A percentile compares a stretch with the other conserved stretches of the same genome.
Conservation (phyloP, 1,140 invertebrate species). For the Drosophila erecta region DNA sequence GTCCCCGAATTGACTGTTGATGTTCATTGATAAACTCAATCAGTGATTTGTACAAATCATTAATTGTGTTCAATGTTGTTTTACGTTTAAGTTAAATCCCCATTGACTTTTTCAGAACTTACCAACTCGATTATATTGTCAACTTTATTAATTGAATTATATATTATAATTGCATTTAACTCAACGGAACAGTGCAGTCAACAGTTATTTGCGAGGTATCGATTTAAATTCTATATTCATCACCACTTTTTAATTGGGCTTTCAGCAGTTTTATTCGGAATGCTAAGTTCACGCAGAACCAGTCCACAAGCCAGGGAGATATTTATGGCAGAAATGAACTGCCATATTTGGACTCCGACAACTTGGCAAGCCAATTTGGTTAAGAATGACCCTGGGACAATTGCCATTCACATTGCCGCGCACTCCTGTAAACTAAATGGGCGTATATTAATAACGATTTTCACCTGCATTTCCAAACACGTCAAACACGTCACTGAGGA, state of each 20-base stretch:
- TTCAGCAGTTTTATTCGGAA: constrained; percentile 37
- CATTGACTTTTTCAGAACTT: constrained; percentile 49
- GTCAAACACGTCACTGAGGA: constrained; percentile 4
- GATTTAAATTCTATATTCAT: constrained; percentile 27
- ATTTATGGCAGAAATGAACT: constrained; percentile 33
- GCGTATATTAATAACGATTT: constrained; percentile 46
- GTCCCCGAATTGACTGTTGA: constrained; percentile 52
- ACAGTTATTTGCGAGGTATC: neutral
- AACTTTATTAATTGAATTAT: constrained; percentile 78
- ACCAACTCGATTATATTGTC: constrained; percentile 48
- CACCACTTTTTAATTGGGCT: constrained; percentile 5
- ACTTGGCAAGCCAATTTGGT: constrained; percentile 2
- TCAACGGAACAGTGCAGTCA: neutral
- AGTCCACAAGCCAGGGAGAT: constrained; percentile 17
- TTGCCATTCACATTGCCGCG: constrained; percentile 28
- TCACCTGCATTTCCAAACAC: neutral
- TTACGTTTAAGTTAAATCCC: constrained; percentile 73
- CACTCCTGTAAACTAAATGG: constrained; percentile 42
- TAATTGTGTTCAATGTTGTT: no score
- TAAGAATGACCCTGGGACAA: neutral
- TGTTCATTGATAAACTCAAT: constrained; percentile 48
- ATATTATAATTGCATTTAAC: constrained; percentile 52
- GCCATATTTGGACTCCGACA: constrained; percentile 6
- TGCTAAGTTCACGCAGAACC: constrained; percentile 13
- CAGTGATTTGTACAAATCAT: no score